Evolutionary conservation across 2,888 invertebrate species (phyloP).

Genomic region (Ichneumoninae sp.): DNA sequence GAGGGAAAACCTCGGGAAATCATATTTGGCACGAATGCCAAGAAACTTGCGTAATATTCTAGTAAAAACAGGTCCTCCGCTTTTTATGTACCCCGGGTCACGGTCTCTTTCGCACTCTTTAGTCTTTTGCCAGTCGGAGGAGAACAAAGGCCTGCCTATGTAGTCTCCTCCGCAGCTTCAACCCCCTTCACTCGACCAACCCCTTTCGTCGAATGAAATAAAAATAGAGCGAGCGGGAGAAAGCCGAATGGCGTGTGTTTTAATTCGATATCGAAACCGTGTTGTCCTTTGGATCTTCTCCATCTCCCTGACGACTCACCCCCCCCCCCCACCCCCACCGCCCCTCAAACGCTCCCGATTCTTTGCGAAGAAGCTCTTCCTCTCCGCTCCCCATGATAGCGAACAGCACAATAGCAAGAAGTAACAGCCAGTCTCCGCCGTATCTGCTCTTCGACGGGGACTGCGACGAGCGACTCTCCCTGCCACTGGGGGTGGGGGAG

Average conservation of each 20-base stretch:
- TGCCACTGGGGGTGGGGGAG: neutral
- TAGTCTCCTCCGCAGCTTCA: neutral
- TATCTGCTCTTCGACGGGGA: slow-evolving; percentile 8
- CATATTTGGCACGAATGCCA: slow-evolving; percentile 69
- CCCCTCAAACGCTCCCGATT: slow-evolving; percentile 13
- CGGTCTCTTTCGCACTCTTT: slow-evolving; percentile 36
- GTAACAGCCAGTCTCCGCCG: slow-evolving; percentile 27
- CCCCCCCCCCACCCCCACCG: neutral
- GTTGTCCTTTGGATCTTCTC: slow-evolving; percentile 27
- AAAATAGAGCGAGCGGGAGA: slow-evolving; percentile 27
- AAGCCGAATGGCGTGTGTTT: slow-evolving; percentile 34
- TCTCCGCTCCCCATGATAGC: slow-evolving; percentile 46
- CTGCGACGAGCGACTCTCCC: neutral
- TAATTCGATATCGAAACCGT: slow-evolving; percentile 53
- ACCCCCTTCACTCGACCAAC: slow-evolving; percentile 18
- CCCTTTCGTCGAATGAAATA: slow-evolving; percentile 48
- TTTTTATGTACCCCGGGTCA: slow-evolving; percentile 56
- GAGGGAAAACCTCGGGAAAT: slow-evolving; percentile 51
- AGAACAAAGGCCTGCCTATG: neutral
- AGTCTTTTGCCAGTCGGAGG: slow-evolving; percentile 20
- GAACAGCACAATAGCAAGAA: slow-evolving; percentile 4
- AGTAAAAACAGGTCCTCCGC: slow-evolving; percentile 65
- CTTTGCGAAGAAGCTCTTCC: neutral
- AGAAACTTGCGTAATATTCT: slow-evolving; percentile 68
- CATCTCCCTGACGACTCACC: neutral